phyloP scores from a whole-genome alignment of 2,888 invertebrate species.

The Rhopalosiphum nymphaeae region DNA sequence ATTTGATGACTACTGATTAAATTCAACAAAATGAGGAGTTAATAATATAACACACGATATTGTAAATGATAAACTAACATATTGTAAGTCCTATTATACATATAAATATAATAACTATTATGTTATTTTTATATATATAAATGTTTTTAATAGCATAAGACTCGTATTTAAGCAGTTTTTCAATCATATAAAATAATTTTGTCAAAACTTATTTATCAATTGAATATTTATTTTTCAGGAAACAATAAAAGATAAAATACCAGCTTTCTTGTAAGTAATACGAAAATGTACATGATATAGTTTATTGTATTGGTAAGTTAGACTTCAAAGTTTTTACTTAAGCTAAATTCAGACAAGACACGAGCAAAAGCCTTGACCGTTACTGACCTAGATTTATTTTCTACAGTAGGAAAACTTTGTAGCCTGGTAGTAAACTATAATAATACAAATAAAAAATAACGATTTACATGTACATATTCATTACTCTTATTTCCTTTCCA shows the following conservation, averaged over 20 bases:
- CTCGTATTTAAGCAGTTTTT: neutral
- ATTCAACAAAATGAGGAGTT: neutral
- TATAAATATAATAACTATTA: neutral
- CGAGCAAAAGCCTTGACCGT: constrained; percentile 1
- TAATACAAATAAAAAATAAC: neutral
- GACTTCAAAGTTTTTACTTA: neutral
- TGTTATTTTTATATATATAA: neutral
- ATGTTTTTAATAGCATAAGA: neutral
- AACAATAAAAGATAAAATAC: neutral
- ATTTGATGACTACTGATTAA: neutral
- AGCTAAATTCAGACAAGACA: neutral
- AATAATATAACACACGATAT: neutral
- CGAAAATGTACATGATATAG: neutral
- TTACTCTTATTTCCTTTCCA: constrained; percentile 6
- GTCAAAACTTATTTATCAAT: neutral
- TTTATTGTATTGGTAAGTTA: neutral
- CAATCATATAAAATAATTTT: neutral
- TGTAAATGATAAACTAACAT: neutral
- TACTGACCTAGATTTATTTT: constrained; percentile 26
- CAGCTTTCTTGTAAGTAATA: neutral
- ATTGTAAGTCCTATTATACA: neutral
- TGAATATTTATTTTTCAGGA: neutral
- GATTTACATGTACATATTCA: constrained; percentile 20
- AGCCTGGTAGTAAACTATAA: neutral
- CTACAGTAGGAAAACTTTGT: neutral